A percentile compares a stretch with the other conserved stretches of the same genome.
Evolutionary conservation across 2,113 vertebrate genomes (phyloP).

Genomic region (Microcebus ravelobensis): DNA sequence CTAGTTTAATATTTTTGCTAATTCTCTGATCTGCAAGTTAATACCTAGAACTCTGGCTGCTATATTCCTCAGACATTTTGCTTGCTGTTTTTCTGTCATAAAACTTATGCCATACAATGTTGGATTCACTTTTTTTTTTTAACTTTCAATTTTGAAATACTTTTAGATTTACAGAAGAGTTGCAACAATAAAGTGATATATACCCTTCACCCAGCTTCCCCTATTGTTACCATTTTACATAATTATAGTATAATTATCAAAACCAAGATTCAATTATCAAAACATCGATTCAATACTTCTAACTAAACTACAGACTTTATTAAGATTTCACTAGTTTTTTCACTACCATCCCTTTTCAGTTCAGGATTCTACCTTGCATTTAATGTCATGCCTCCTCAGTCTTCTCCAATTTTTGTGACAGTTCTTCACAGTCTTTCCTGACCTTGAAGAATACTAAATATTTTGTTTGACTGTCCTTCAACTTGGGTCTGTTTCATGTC

Average conservation of each 20-base stretch:
- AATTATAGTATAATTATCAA: neutral
- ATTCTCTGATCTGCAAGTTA: neutral
- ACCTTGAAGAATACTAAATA: neutral
- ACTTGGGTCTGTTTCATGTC: neutral
- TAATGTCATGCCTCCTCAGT: neutral
- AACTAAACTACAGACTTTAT: neutral
- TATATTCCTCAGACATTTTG: neutral
- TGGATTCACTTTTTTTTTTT: conserved; percentile 11
- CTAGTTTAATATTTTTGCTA: neutral
- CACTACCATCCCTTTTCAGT: neutral
- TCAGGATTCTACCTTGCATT: neutral
- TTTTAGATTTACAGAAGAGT: neutral
- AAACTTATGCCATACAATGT: neutral
- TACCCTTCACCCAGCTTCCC: neutral
- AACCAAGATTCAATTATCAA: neutral
- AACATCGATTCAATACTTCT: neutral
- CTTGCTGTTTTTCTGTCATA: conserved; percentile 2
- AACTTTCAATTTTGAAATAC: neutral
- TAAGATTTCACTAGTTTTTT: neutral
- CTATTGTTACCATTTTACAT: neutral
- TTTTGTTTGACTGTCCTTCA: neutral
- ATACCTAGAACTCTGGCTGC: neutral
- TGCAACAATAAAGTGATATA: neutral
- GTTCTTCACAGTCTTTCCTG: neutral
- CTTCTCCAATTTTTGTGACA: neutral